Base-by-base conservation (phyloP, 2,797 vertebrate genomes). In the Malacoraja senta region DNA sequence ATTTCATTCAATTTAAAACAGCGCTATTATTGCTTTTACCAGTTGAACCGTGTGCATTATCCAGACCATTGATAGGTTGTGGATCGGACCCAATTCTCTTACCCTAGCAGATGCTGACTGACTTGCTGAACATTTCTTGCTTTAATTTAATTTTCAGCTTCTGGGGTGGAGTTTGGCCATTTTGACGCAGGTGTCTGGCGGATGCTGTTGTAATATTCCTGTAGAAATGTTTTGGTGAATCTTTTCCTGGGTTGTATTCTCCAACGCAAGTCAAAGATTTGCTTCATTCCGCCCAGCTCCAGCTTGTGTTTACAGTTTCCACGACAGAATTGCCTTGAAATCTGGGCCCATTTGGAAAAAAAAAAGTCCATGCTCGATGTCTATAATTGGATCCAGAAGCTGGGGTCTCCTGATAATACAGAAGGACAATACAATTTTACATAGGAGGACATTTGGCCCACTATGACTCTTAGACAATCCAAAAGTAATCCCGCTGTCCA, bases 231-330 rank as follows among this genome's bases (percentile, higher is more conserved):
- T n/a, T 63, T 15, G n/a, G 58, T 19, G 24, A 26, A n/a, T 26
- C 6, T 81, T 81, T 53, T 81, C 8, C 12, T 29, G 44, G 29
- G 13, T 21, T 63, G 61, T 32, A 63, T 65, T 86, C 13, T n/a
- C 58, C 58, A 61, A 58, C 10, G 8, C 29, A 13, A 63, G 13
- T 65, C n/a, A 35, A 88, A 15, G 61, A 68, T 88, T 88, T 88
- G 0, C 13, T 68, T 88, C 29, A 9, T 7, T 68, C 63, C 8
- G 63, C 21, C 17, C 84, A 9, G 21, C 63, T n/a, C 63, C 63
- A 65, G 21, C 1, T 68, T 32, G 65, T 88, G 84, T 88, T 88
- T 88, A 35, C 84, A 35, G 84, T 17, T 88, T 88, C 84, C 84
- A 21, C 35, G n/a, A 8, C 84, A 88, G 65, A 68, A 63, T 19